phyloP scores from a whole-genome alignment of 2,113 vertebrate species.

The Oreochromis aureus region DNA sequence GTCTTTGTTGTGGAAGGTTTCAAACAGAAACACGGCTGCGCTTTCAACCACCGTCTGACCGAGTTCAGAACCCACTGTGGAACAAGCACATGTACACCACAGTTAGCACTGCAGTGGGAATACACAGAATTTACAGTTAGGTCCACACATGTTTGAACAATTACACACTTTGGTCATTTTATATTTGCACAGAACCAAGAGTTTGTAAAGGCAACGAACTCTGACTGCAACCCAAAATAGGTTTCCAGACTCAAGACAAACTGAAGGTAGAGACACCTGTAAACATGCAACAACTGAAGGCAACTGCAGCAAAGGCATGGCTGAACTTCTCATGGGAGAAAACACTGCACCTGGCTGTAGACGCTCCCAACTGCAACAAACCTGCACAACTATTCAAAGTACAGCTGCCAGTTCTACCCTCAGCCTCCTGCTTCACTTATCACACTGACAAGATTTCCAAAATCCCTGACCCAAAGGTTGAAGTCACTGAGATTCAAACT shows the following conservation, averaged over 20 bases:
- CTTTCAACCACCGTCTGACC: constrained; percentile 87
- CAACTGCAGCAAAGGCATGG: background rate
- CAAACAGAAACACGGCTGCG: constrained; percentile 89
- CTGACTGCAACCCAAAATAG: background rate
- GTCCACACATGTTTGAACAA: background rate
- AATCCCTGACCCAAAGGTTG: fast-evolving
- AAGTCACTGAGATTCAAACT: background rate
- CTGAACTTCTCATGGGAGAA: background rate
- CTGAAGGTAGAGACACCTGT: background rate
- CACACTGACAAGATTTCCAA: background rate
- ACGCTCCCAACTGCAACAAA: background rate
- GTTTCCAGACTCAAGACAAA: background rate
- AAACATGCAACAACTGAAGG: background rate
- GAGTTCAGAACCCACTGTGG: constrained; percentile 85
- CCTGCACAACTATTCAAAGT: background rate
- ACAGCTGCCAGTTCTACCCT: background rate
- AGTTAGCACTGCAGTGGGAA: background rate
- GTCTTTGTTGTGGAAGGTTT: constrained; percentile 84
- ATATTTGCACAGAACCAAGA: background rate
- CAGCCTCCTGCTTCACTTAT: background rate
- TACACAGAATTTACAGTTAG: background rate
- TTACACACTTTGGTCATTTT: background rate
- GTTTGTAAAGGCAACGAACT: background rate
- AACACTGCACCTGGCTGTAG: background rate
- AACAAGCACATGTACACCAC: background rate